These are phyloP conservation scores for Galagoides demidoff DNA, from an alignment of 2,797 vertebrate genomes.

Conservation along the genomic window DNA sequence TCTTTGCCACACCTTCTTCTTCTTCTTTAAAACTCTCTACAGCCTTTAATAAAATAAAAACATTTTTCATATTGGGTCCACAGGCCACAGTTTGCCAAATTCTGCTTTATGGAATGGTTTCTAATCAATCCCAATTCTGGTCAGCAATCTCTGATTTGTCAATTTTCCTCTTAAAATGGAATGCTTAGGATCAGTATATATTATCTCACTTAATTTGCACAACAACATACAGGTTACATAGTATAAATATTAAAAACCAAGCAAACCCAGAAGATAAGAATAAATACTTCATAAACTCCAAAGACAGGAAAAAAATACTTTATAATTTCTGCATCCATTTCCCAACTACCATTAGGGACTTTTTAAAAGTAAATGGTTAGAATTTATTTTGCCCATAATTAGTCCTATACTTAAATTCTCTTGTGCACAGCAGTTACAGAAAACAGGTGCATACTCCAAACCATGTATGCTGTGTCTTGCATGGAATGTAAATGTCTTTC, in stretches of 20 bases:
- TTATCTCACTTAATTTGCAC: not conserved
- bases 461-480: not conserved
- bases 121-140: not conserved
- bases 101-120: not conserved
- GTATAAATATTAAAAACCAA: not conserved
- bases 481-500: not conserved
- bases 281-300: not conserved
- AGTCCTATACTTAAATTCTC: not conserved
- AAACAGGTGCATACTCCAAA: not conserved
- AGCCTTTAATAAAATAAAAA: not conserved
- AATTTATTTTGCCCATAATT: not conserved
- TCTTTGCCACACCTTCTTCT: not conserved
- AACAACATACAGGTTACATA: not conserved
- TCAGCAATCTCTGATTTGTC: not conserved
- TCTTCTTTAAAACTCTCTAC: not conserved
- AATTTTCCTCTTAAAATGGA: not conserved
- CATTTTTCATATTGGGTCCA: not conserved
- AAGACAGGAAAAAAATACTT: not conserved
- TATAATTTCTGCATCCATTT: not conserved
- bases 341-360: not conserved
- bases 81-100: not conserved
- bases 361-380: constrained; percentile 16
- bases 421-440: not conserved
- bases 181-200: not conserved
- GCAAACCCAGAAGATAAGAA: not conserved